These are phyloP conservation scores for Callipepla squamata DNA, from an alignment of 2,113 vertebrate species.

Conservation along the genomic window DNA sequence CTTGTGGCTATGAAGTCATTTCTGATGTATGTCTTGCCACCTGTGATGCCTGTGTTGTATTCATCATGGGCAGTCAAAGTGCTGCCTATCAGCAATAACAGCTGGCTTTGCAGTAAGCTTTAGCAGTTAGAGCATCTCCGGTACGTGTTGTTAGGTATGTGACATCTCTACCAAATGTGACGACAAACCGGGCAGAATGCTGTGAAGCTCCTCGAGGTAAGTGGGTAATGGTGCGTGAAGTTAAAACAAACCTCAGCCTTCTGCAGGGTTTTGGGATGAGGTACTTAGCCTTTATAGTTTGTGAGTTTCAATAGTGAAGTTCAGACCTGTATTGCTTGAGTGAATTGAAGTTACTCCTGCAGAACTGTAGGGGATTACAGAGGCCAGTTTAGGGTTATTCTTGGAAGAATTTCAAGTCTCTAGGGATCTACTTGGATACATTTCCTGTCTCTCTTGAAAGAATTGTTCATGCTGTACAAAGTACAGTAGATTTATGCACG, in stretches of 20 bases:
- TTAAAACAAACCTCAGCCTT: background rate
- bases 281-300: background rate
- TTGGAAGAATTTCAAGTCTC: constrained; percentile 71
- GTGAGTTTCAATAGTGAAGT: background rate
- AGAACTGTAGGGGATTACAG: constrained; percentile 29
- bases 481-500: background rate
- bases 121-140: background rate
- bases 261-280: background rate
- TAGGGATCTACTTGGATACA: constrained; percentile 37
- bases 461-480: constrained; percentile 41
- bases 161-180: background rate
- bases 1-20: background rate
- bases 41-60: rapidly evolving
- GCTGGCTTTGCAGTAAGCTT: background rate
- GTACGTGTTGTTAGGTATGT: background rate
- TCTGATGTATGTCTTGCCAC: background rate
- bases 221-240: background rate
- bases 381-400: constrained; percentile 67
- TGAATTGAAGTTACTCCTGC: background rate
- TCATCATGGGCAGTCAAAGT: background rate
- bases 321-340: background rate
- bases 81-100: background rate
- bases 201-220: background rate
- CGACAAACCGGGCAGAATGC: background rate
- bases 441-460: constrained; percentile 45